phyloP scores from a whole-genome alignment of 2,797 vertebrate species.

The Gephyroberyx darwinii region DNA sequence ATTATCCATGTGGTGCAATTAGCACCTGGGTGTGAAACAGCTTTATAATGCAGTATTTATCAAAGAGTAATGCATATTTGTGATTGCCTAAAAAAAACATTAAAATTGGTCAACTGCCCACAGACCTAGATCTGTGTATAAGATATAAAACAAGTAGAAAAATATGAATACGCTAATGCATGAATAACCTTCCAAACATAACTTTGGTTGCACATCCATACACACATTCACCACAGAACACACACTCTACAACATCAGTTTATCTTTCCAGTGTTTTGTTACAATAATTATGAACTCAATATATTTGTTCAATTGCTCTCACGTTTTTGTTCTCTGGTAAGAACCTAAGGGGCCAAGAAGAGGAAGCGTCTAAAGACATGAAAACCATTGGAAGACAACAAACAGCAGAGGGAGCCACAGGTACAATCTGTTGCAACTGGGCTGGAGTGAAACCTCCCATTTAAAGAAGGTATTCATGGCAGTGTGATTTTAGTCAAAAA shows the following conservation, averaged over 20 bases:
- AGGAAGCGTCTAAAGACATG: too few relatives aligned
- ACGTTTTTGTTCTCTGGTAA: too few relatives aligned
- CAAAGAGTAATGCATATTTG: conserved; percentile 32
- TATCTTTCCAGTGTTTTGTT: too few relatives aligned
- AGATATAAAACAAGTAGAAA: neutral
- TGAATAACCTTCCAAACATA: neutral
- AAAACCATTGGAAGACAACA: neutral
- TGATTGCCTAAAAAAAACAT: conserved; percentile 20
- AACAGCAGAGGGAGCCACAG: conserved; percentile 63
- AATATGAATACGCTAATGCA: neutral
- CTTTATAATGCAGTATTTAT: conserved; percentile 41
- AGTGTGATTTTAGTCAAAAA: conserved; percentile 7
- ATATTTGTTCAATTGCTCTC: too few relatives aligned
- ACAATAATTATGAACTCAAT: too few relatives aligned
- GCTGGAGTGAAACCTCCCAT: neutral
- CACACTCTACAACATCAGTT: neutral
- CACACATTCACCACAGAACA: neutral
- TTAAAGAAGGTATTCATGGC: neutral
- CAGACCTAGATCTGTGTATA: neutral
- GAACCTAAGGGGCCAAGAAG: too few relatives aligned
- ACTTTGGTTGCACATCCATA: neutral
- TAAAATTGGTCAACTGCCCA: conserved; percentile 7
- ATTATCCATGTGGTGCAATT: neutral
- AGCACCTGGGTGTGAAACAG: neutral
- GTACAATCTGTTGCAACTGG: neutral